Conservation (phyloP, 2,797 vertebrate species). For the Synanceia verrucosa region DNA sequence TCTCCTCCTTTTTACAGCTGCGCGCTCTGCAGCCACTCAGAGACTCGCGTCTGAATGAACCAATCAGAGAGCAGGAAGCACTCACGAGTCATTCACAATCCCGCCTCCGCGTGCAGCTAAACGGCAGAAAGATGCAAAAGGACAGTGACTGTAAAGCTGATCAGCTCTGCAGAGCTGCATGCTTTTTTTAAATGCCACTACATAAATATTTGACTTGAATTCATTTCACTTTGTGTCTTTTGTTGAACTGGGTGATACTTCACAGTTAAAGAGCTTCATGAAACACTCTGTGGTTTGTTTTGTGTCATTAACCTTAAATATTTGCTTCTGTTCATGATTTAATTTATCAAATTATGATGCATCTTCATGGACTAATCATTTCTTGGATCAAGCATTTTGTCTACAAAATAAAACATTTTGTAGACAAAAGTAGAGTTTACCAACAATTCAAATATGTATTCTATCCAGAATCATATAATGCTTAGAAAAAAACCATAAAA, state of each 20-base stretch:
- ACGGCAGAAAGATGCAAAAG: not conserved
- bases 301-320: not conserved
- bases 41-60: constrained; percentile 41
- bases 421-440: not conserved
- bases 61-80: constrained; percentile 64
- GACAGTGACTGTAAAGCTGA: no score
- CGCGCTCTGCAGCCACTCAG: constrained; percentile 39
- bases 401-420: no score
- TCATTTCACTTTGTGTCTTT: not conserved
- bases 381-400: rapidly evolving
- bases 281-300: not conserved
- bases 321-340: not conserved
- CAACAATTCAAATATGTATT: not conserved
- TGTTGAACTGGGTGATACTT: not conserved
- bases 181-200: no score
- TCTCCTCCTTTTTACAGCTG: constrained; percentile 51
- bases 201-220: no score
- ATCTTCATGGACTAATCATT: no score
- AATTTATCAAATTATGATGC: not conserved
- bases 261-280: not conserved
- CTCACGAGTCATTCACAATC: not conserved
- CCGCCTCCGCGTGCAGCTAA: not conserved
- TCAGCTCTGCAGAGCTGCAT: no score
- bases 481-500: not conserved
- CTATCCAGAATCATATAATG: not conserved